Evolutionary conservation across 2,888 invertebrate genomes (phyloP).

Genomic region (Drosophila pseudotalamancana): DNA sequence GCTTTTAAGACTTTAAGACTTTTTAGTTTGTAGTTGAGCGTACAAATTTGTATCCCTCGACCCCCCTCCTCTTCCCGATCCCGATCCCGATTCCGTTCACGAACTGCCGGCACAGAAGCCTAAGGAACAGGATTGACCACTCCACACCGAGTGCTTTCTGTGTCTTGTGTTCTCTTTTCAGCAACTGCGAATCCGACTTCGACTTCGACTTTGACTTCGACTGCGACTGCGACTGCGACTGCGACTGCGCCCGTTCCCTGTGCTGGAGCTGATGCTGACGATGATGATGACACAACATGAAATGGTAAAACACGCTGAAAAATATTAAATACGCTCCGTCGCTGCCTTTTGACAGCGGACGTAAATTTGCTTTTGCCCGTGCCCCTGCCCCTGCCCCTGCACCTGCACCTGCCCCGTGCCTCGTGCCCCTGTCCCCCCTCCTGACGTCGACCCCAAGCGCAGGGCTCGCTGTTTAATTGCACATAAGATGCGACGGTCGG

Average conservation of each 20-base stretch:
- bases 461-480: constrained; percentile 67
- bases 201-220: too few relatives aligned
- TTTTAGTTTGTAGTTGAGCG: constrained; percentile 77
- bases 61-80: not conserved
- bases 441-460: too few relatives aligned
- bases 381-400: not conserved
- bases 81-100: not conserved
- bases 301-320: constrained; percentile 83
- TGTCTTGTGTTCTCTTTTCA: constrained; percentile 34
- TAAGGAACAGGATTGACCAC: constrained; percentile 67
- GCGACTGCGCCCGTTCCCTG: constrained; percentile 26
- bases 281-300: constrained; percentile 83
- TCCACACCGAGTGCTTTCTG: constrained; percentile 23
- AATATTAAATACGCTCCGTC: constrained; percentile 82
- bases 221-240: constrained; percentile 18
- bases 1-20: constrained; percentile 80
- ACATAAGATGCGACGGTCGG: constrained; percentile 53
- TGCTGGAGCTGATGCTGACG: constrained; percentile 43
- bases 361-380: constrained; percentile 81
- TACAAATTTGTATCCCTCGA: constrained; percentile 67
- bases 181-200: constrained; percentile 4
- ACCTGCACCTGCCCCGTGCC: not conserved
- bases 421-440: not conserved
- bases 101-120: constrained; percentile 22
- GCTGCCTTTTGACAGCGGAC: constrained; percentile 82